Evolutionary conservation across 1,140 invertebrate genomes (phyloP).

Genomic region (Gonioctena quinquepunctata): DNA sequence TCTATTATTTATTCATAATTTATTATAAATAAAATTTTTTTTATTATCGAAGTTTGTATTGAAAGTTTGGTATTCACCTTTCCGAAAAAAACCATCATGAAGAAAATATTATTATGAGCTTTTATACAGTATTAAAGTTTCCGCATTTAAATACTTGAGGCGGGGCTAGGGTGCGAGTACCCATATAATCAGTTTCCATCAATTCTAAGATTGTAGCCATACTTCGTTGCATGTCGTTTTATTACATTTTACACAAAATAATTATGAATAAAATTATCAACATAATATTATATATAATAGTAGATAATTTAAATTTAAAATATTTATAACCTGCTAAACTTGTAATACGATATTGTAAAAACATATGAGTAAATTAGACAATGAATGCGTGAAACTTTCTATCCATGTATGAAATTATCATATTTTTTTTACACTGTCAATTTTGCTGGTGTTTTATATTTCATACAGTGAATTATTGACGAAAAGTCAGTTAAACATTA

Average conservation of each 20-base stretch:
- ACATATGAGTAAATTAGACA: slow-evolving; percentile 51
- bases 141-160: slow-evolving; percentile 19
- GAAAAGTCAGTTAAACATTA: slow-evolving; percentile 36
- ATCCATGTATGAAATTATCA: slow-evolving; percentile 40
- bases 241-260: slow-evolving; percentile 55
- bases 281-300: slow-evolving; percentile 53
- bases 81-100: background rate
- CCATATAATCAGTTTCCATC: slow-evolving; percentile 37
- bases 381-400: slow-evolving; percentile 50
- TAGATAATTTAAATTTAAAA: slow-evolving; percentile 50
- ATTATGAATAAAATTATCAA: slow-evolving; percentile 51
- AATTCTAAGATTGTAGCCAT: slow-evolving; percentile 40
- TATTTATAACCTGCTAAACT: slow-evolving; percentile 53
- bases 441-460: slow-evolving; percentile 50
- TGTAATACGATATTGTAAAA: slow-evolving; percentile 52
- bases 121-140: slow-evolving; percentile 46
- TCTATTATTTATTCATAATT: slow-evolving; percentile 34
- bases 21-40: slow-evolving; percentile 13
- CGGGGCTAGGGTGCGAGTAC: slow-evolving; percentile 35
- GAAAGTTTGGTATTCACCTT: background rate
- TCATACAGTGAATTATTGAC: slow-evolving; percentile 28
- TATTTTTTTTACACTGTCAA: slow-evolving; percentile 51
- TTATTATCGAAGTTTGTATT: background rate
- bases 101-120: slow-evolving; percentile 22
- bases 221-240: slow-evolving; percentile 54